Percentiles rank a stretch among this genome's conserved stretches.
phyloP scores from a whole-genome alignment of 2,888 invertebrate genomes.

The Polydesmus complanatus region DNA sequence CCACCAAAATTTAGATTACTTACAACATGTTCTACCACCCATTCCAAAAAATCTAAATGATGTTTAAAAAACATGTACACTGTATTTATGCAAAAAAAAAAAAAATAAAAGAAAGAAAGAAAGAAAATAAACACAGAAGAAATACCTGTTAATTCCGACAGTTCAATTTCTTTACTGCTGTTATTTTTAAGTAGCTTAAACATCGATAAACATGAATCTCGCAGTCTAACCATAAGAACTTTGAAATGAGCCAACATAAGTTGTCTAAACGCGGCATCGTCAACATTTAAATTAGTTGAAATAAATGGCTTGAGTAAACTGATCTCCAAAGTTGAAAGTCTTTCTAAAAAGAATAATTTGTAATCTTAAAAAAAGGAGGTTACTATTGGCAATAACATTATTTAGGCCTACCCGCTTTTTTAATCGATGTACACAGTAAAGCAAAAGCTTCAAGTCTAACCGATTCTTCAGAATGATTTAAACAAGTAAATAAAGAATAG shows the following conservation, averaged over 20 bases:
- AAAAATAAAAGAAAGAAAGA: background rate
- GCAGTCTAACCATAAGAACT: constrained; percentile 25
- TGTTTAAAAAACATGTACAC: background rate
- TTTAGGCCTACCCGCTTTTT: constrained; percentile 4
- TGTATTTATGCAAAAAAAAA: background rate
- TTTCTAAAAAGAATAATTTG: constrained; percentile 22
- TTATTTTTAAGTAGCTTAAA: constrained; percentile 15
- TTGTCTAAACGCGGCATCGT: constrained; percentile 31
- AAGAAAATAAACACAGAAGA: too few species aligned
- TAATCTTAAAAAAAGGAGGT: background rate
- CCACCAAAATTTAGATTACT: constrained; percentile 39
- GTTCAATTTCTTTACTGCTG: background rate
- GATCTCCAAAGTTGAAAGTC: constrained; percentile 24
- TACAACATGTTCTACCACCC: constrained; percentile 38
- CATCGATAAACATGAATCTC: constrained; percentile 27
- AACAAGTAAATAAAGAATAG: background rate
- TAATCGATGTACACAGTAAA: background rate
- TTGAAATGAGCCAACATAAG: constrained; percentile 26
- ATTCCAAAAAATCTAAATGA: constrained; percentile 31
- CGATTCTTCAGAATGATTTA: background rate
- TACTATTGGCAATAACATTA: background rate
- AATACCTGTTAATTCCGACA: too few species aligned
- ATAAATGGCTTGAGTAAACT: constrained; percentile 25
- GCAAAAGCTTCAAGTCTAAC: constrained; percentile 10
- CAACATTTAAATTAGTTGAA: constrained; percentile 29